Evolutionary conservation across 2,113 vertebrate genomes (phyloP).

Genomic region (Formicarius rufipectus): DNA sequence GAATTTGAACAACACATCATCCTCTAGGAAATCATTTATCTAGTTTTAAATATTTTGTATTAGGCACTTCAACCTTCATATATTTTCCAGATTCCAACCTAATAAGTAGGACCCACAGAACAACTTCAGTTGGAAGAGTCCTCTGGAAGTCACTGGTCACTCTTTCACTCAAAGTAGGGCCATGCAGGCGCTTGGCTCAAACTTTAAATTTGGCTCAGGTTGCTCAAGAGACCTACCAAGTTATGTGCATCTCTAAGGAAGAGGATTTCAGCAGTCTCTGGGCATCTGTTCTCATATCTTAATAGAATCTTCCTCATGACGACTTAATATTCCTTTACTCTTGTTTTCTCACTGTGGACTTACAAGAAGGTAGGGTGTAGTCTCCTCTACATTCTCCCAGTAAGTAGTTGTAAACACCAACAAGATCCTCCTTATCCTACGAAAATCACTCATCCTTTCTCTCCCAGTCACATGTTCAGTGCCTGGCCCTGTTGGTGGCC

Average conservation of each 20-base stretch:
- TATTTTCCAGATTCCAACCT: not conserved
- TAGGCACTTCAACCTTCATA: not conserved
- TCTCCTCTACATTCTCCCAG: not conserved
- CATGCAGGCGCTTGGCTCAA: not conserved
- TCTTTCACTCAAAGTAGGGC: not conserved
- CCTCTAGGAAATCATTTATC: not conserved
- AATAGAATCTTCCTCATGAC: not conserved
- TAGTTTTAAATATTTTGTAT: no score
- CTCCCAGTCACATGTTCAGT: accelerated
- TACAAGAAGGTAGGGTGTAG: not conserved
- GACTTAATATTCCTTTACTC: not conserved
- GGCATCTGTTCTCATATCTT: not conserved
- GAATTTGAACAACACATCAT: not conserved
- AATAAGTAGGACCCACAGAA: not conserved
- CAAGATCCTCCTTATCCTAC: not conserved
- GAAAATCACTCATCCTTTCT: not conserved
- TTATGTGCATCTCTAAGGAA: not conserved
- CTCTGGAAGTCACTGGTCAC: not conserved
- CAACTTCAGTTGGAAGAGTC: not conserved
- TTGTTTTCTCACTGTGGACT: not conserved
- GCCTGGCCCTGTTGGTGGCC: not conserved
- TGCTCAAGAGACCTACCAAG: not conserved
- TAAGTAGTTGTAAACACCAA: not conserved
- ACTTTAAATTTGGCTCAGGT: not conserved
- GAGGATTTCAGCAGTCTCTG: not conserved